These are phyloP conservation scores for Rhombomys opimus DNA, from an alignment of 2,113 vertebrate species.

Conservation along the genomic window DNA sequence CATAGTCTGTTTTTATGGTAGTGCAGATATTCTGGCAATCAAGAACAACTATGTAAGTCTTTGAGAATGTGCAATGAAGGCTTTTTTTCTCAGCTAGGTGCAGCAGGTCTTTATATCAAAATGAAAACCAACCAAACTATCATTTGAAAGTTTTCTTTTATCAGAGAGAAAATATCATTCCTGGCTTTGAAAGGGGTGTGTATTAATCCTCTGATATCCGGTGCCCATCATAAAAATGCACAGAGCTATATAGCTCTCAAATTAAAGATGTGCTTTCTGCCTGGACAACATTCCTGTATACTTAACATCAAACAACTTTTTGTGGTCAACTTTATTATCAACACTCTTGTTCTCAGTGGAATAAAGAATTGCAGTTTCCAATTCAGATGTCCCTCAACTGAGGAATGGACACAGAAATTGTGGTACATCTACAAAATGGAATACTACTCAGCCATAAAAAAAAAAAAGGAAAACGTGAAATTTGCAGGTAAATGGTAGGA, in stretches of 20 bases:
- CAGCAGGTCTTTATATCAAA: conserved; percentile 1
- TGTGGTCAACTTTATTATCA: not conserved
- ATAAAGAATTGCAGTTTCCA: not conserved
- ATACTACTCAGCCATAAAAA: too few relatives aligned
- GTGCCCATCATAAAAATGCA: not conserved
- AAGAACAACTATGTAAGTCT: conserved; percentile 1
- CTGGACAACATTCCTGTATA: not conserved
- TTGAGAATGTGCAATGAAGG: not conserved
- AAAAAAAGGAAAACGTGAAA: too few relatives aligned
- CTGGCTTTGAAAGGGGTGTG: not conserved
- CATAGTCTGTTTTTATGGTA: not conserved
- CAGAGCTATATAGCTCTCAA: not conserved
- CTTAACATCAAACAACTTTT: not conserved
- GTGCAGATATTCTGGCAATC: not conserved
- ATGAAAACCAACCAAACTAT: not conserved
- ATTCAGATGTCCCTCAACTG: too few relatives aligned
- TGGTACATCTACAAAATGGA: too few relatives aligned
- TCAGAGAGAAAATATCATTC: not conserved
- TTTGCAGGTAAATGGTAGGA: too few relatives aligned
- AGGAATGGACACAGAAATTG: too few relatives aligned
- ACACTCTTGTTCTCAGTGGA: not conserved
- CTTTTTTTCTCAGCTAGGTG: not conserved
- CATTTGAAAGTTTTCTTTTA: conserved; percentile 18
- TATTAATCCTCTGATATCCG: not conserved
- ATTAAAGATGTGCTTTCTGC: not conserved